phyloP scores from a whole-genome alignment of 1,140 invertebrate species.

The Tribolium madens region DNA sequence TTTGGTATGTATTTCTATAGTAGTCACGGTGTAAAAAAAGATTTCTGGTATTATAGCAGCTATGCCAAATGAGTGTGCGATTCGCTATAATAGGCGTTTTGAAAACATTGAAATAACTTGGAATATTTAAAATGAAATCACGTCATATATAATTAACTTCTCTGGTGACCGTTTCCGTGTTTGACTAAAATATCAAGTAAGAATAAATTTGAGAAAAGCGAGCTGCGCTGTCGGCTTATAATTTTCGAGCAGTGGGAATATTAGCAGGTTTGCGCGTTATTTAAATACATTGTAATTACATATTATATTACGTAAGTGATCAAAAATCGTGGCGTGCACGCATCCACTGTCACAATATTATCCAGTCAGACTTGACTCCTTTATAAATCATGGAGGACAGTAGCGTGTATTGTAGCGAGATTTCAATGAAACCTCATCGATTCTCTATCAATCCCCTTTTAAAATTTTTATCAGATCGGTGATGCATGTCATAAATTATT shows the following conservation, averaged over 20 bases:
- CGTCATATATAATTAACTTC: neutral
- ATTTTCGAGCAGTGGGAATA: neutral
- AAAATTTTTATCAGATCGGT: constrained; percentile 20
- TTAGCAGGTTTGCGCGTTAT: constrained; percentile 9
- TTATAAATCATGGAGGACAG: constrained; percentile 33
- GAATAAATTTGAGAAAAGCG: constrained; percentile 22
- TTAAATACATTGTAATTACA: constrained; percentile 40
- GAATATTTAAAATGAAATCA: neutral
- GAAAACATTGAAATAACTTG: neutral
- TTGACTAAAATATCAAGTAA: constrained; percentile 1
- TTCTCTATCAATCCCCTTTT: constrained; percentile 9
- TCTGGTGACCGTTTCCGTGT: neutral
- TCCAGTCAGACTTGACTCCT: constrained; percentile 8
- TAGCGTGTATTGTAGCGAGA: constrained; percentile 5
- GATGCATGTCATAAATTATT: constrained; percentile 16
- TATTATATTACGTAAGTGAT: too few relatives aligned
- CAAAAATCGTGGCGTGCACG: constrained; percentile 26
- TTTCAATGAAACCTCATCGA: constrained; percentile 11
- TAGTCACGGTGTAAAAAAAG: too few relatives aligned
- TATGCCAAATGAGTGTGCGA: too few relatives aligned
- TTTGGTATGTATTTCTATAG: too few relatives aligned
- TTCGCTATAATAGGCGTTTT: too few relatives aligned
- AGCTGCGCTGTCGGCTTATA: neutral
- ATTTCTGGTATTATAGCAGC: too few relatives aligned
- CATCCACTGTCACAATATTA: constrained; percentile 9